Evolutionary conservation across 2,888 invertebrate genomes (phyloP), one percentile per base, ranked within the genome.

Genomic region (Nephrocerus scutellatus): DNA sequence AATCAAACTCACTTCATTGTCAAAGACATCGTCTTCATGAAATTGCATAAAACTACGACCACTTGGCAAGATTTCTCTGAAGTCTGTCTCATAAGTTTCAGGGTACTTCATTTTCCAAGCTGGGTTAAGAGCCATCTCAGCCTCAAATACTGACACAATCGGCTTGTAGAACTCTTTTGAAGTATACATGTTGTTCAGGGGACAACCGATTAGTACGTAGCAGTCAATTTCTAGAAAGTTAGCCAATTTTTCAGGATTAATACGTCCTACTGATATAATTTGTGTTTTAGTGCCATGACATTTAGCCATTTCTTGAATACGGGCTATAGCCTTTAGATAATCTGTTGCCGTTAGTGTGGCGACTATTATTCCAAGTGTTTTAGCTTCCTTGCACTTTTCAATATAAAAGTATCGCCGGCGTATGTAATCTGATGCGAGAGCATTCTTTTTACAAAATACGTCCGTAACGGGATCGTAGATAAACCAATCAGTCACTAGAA

Each of bases 181-280:
- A 58, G 84, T 84, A 58, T 83, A 81, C 25, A 92, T 73, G 47
- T 86, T 82, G 58, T 87, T 92, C 68, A 93, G 89, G 3, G 92
- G 82, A 61, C 97, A 98, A 0, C 92, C 83, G 35, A 98, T 79
- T 55, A 90, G 74, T 1, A 95, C 87, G 70, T 89, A 98, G 28
- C 87, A 78, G 58, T 97, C 95, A 47, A 97, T 83, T 79, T 87
- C 68, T 22, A 72, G 68, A 65, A 96, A 93, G 70, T 98, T 98
- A 0, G 93, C 92, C 44, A 98, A 70, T 67, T 98, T 98, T 0
- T 90, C 84, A 9, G 88, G 84, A 71, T 91, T 96, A 4, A 93
- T 84, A 63, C 93, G 92, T 5, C 96, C 97, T 36, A 97, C 88
- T 16, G 87, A 88, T 38, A 97, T 80, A 30, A 90, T 82, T 59